A percentile compares a stretch with the other conserved stretches of the same genome.
phyloP scores from a whole-genome alignment of 2,888 invertebrate species.

The Drosophila kambysellisi region DNA sequence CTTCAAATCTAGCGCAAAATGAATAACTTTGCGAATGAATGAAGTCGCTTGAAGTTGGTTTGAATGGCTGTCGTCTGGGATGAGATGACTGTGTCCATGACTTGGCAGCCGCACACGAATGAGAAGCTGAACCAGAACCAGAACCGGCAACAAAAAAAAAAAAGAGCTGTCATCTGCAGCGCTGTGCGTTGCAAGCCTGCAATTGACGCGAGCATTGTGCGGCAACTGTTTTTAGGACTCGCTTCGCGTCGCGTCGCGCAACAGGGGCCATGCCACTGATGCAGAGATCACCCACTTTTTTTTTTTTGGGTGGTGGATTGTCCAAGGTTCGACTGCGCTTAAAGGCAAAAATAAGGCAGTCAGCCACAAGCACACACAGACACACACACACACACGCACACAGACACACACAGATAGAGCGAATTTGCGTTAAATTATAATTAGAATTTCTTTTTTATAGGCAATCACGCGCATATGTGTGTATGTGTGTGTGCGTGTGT shows the following conservation, averaged over 20 bases:
- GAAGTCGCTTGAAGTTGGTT: conserved; percentile 23
- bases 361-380: conserved; percentile 48
- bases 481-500: conserved; percentile 32
- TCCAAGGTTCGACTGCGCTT: conserved; percentile 55
- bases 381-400: conserved; percentile 40
- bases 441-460: conserved; percentile 82
- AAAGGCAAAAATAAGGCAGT: conserved; percentile 69
- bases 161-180: conserved; percentile 82
- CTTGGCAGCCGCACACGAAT: conserved; percentile 35
- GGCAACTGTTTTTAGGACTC: conserved; percentile 74
- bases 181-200: conserved; percentile 71
- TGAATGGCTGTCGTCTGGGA: conserved; percentile 35
- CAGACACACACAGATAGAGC: conserved; percentile 36
- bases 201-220: conserved; percentile 84
- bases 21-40: conserved; percentile 66
- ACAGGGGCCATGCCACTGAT: conserved; percentile 57
- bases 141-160: conserved; percentile 19
- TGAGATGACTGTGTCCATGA: conserved; percentile 39
- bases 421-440: conserved; percentile 81
- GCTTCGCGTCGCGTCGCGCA: conserved; percentile 50
- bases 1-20: conserved; percentile 72
- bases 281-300: conserved; percentile 40
- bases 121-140: conserved; percentile 23
- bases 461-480: conserved; percentile 69
- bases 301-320: conserved; percentile 57